Evolutionary conservation across 2,888 invertebrate species (phyloP).

Genomic region (Cantharis rufa): DNA sequence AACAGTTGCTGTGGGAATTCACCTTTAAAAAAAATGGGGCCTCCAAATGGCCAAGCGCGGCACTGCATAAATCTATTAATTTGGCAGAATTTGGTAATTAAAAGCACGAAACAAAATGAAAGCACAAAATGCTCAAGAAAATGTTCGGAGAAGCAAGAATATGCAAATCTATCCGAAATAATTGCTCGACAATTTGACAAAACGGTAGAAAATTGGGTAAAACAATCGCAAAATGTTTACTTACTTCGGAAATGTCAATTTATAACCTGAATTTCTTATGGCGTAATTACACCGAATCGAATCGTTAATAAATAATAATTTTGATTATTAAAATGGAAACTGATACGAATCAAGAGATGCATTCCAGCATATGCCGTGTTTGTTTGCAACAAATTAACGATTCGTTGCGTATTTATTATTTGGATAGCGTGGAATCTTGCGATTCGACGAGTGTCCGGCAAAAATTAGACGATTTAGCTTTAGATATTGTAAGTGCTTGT

Average conservation of each 20-base stretch:
- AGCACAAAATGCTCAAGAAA: neutral
- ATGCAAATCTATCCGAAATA: neutral
- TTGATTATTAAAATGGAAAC: conserved; percentile 3
- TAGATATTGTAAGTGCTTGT: conserved; percentile 9
- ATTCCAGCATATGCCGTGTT: neutral
- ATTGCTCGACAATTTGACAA: neutral
- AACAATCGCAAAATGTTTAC: neutral
- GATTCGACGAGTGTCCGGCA: neutral
- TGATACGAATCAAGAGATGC: conserved; percentile 1
- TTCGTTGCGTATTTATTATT: neutral
- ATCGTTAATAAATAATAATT: neutral
- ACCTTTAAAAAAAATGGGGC: neutral
- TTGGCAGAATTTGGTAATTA: neutral
- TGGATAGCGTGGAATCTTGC: neutral
- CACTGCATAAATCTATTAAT: neutral
- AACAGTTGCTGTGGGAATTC: too few species aligned
- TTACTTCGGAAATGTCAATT: neutral
- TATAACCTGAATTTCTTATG: neutral
- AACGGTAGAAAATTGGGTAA: neutral
- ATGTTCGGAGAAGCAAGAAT: neutral
- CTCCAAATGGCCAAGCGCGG: neutral
- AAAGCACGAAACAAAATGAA: neutral
- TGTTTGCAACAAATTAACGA: conserved; percentile 4
- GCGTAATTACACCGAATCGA: neutral
- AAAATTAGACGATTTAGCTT: conserved; percentile 2